Base-by-base conservation (phyloP, 2,888 invertebrate genomes). In the Acrobasis repandana region DNA sequence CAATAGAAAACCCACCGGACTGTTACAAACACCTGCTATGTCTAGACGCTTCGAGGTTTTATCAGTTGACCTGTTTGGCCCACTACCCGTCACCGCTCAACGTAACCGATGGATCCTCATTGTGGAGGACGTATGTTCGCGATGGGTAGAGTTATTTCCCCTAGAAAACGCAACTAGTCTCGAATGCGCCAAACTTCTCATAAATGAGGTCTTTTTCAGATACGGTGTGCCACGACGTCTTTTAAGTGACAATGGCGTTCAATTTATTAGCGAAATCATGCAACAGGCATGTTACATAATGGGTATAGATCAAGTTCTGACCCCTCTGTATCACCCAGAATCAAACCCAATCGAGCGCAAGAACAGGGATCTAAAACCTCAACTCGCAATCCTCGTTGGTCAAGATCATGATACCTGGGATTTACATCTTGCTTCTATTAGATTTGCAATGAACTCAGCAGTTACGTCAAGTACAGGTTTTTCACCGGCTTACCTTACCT, bases 261-360 rank as follows among this genome's bases (percentile, higher is more conserved):
- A 57, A 11, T 57, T 56, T 36, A 20, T 56, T 8, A 56, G 56
- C 10, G 56, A 18, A 6, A 28, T 46, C 1, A 38, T 56, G 46
- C 56, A 57, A 20, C 48, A 57, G n/a, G 15, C 28, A 1, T 33
- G 16, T 15, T 33, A 56, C 20, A 20, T 20, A 8, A n/a, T 56
- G 28, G 28, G n/a, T 9, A 57, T 57, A 3, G 14, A 57, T 3
- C 56, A 57, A 9, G 14, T 11, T 1, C n/a, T 57, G 2, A 57
- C 56, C 1, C 15, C 47, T 9, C 9, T 33, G 1, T 57, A 57
- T 47, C 56, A 57, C 33, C 56, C 56, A 2, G 47, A 47, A 8
- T 11, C 56, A 8, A 57, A 57, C 16, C 56, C 56, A 1, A 16
- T 57, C 9, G 56, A 57, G 20, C 46, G 56, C 6, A 57, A 57